Evolutionary conservation across 92 coral and sea anemone species (phyloP), one percentile per base, ranked within the genome.

Genomic region (Hydrozoanthus gracilis): DNA sequence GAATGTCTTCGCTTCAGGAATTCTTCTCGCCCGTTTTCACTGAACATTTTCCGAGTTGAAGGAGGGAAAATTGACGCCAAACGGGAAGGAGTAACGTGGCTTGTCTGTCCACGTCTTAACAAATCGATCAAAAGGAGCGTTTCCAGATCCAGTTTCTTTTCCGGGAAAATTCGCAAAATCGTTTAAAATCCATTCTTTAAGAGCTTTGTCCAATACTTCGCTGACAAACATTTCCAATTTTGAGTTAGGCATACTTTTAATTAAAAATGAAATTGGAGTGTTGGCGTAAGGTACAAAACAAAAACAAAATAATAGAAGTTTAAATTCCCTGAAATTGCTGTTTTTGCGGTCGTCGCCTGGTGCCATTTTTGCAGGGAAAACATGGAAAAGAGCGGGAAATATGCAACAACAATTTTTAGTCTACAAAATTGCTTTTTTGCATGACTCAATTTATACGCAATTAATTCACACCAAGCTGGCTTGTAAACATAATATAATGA

Each of bases 361-460:
- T 61, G 67, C 16, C 67, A 61, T 68, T 68, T 68, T 35, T 68
- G 73, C 11, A 11, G 73, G 47, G 73, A 68, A 68, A 4, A 6
- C 8, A 7, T 17, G 39, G 47, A 20, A 68, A 68, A 68, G 46
- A 68, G 73, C 73, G 44, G 73, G 73, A 68, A 68, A 68, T 61
- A 2, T 61, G 67, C 39, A 27, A 27, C 39, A n/a, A n/a, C n/a
- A n/a, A n/a, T n/a, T n/a, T n/a, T n/a, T n/a, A n/a, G n/a, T n/a
- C n/a, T n/a, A n/a, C n/a, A n/a, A n/a, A n/a, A n/a, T n/a, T n/a
- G n/a, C n/a, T n/a, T n/a, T n/a, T n/a, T n/a, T n/a, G n/a, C n/a
- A n/a, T n/a, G n/a, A n/a, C n/a, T n/a, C n/a, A n/a, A n/a, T n/a
- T n/a, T n/a, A n/a, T n/a, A n/a, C n/a, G n/a, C n/a, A n/a, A n/a